These are phyloP conservation scores for Heliothis virescens DNA, from an alignment of 1,140 invertebrate species.

Conservation along the genomic window DNA sequence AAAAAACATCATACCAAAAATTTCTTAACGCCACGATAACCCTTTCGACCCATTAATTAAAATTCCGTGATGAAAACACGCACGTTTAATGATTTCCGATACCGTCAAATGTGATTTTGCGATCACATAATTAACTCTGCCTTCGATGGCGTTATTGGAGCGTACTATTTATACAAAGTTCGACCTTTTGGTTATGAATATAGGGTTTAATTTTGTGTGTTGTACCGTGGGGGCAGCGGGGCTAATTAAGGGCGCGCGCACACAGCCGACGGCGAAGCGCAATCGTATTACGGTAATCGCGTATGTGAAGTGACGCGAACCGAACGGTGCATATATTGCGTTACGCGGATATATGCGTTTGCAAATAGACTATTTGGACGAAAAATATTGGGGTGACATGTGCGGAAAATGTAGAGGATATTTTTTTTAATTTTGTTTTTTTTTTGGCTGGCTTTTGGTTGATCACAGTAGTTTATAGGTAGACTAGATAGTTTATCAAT, in stretches of 20 bases:
- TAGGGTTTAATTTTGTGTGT: constrained; percentile 11
- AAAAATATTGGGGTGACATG: constrained; percentile 3
- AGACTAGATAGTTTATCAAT: too few species aligned
- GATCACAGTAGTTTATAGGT: too few species aligned
- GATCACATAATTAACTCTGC: constrained; percentile 42
- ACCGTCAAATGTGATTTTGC: constrained; percentile 38
- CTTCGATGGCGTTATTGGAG: constrained; percentile 16
- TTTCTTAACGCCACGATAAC: neutral
- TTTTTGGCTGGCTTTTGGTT: neutral
- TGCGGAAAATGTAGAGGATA: neutral
- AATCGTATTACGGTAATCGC: constrained; percentile 61
- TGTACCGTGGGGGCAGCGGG: neutral
- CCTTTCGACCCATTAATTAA: constrained; percentile 9
- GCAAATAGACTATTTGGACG: constrained; percentile 14
- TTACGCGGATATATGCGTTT: constrained; percentile 8
- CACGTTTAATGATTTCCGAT: constrained; percentile 37
- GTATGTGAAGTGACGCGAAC: constrained; percentile 54
- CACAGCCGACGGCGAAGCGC: constrained; percentile 30
- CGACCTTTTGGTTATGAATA: neutral
- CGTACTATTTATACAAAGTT: neutral
- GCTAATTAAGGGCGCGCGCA: constrained; percentile 44
- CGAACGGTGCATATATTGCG: constrained; percentile 21
- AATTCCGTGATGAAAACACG: constrained; percentile 36
- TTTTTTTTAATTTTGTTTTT: neutral
- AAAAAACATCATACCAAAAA: too few species aligned